Percentiles rank a stretch among this genome's conserved stretches.
phyloP scores from a whole-genome alignment of 2,797 vertebrate genomes.

The Coracias cyanogaster region DNA sequence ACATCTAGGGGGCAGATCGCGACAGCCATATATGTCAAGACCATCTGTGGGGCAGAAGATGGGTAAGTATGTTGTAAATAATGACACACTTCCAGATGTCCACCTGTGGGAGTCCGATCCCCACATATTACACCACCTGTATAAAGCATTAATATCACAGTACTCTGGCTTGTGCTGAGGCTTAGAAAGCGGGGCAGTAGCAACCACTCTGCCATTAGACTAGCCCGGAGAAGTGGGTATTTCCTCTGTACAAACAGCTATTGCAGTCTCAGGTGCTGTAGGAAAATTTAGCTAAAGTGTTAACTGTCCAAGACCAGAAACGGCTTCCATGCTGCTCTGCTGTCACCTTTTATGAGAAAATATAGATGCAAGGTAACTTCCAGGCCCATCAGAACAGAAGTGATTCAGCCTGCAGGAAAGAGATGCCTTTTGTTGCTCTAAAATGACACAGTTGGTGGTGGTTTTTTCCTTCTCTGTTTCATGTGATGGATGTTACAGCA shows the following conservation, averaged over 20 bases:
- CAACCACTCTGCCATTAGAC: neutral
- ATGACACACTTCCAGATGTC: neutral
- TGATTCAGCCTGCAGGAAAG: neutral
- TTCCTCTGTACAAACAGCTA: neutral
- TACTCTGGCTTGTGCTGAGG: neutral
- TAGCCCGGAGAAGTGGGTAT: neutral
- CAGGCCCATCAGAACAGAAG: neutral
- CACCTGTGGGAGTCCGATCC: no score
- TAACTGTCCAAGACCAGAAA: neutral
- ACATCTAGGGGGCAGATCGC: no score
- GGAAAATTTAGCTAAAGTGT: neutral
- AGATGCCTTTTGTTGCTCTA: neutral
- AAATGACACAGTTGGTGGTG: accelerated
- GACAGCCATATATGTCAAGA: neutral
- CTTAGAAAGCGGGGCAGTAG: neutral
- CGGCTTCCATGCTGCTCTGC: neutral
- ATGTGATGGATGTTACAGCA: neutral
- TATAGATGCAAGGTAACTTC: neutral
- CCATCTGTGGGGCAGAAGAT: neutral
- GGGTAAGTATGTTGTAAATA: neutral
- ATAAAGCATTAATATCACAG: neutral
- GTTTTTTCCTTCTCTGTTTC: neutral
- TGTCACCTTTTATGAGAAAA: neutral
- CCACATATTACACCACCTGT: no score
- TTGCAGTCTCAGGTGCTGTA: neutral